Base-by-base conservation (phyloP, 53 echinoderm and acorn worm genomes). In the Stichopus horrens region DNA sequence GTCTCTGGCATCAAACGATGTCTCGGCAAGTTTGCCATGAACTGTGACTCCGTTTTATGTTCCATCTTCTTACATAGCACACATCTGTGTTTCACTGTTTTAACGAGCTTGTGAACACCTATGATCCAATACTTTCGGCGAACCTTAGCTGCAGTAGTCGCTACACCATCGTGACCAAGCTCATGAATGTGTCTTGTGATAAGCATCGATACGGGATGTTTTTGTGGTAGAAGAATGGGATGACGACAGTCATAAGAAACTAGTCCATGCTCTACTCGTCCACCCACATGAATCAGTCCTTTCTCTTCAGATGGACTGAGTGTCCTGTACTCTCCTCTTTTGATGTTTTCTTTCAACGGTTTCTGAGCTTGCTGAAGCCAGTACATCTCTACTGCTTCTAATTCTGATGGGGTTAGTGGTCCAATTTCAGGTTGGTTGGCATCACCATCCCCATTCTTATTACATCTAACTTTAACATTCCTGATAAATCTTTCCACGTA, bases 101-200 rank as follows among this genome's bases (percentile, higher is more conserved):
- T 94, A 2, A 92, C 92, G 3, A 89, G 55, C 11, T 53, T 88
- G 21, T 88, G 86, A 6, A 84, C 94, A 9, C 75, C 78, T 19
- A 94, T 9, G 13, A 92, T 94, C 91, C 90, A 91, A 68, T 90
- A 92, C 66, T 71, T 90, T 16, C 80, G 51, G 90, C 92, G 67
- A 14, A 85, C 59, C 57, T 86, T 93, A 7, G 89, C 89, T 8
- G 88, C 88, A 8, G 92, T 92, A n/a, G 57, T 67, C 9, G 90
- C 88, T 14, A 93, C 91, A 55, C 94, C 91, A 53, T 68, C 53
- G 5, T 93, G 90, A 74, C 74, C 74, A 20, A 22, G n/a, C 75
- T 91, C 23, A 57, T 93, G 91, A 21, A 90, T 57, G 18, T 91
- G 51, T 5, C 89, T 51, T 22, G 87, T 88, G 21, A 91, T 93